A percentile compares a stretch with the other conserved stretches of the same genome.
phyloP scores from a whole-genome alignment of 2,888 invertebrate species.

The Eupithecia centaureata region DNA sequence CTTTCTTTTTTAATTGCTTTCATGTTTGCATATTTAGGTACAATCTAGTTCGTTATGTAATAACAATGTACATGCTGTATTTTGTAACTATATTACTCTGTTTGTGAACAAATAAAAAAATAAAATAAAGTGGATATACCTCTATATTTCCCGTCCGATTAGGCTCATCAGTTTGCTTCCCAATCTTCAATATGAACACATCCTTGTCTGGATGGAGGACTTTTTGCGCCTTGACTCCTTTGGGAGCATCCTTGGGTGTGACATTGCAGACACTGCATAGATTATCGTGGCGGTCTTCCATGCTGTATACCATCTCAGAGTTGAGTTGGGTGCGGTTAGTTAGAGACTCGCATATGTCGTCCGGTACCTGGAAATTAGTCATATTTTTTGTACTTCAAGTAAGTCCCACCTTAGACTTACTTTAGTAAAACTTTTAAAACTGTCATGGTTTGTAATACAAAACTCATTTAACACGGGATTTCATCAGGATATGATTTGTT shows the following conservation, averaged over 20 bases:
- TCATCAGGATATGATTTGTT: too few species aligned
- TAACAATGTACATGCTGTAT: too few species aligned
- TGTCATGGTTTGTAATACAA: too few species aligned
- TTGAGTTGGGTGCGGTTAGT: conserved; percentile 67
- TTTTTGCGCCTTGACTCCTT: conserved; percentile 83
- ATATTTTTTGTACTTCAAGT: background rate
- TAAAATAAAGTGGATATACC: conserved; percentile 29
- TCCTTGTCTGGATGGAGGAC: conserved; percentile 87
- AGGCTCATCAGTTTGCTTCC: conserved; percentile 86
- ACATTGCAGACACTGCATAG: conserved; percentile 72
- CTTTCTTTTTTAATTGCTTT: too few species aligned
- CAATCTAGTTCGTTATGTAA: too few species aligned
- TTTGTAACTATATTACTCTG: too few species aligned
- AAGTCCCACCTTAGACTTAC: too few species aligned
- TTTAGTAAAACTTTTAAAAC: too few species aligned
- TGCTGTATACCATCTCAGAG: conserved; percentile 69
- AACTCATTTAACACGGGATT: too few species aligned
- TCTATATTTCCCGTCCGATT: conserved; percentile 86
- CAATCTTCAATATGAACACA: conserved; percentile 88
- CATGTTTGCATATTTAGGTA: too few species aligned
- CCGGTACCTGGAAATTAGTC: conserved; percentile 63
- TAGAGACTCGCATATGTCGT: conserved; percentile 73
- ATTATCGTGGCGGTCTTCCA: conserved; percentile 58
- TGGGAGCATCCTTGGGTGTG: conserved; percentile 79
- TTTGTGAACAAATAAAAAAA: too few species aligned